Base-by-base conservation (phyloP, 2,797 vertebrate species). In the Megalops cyprinoides region DNA sequence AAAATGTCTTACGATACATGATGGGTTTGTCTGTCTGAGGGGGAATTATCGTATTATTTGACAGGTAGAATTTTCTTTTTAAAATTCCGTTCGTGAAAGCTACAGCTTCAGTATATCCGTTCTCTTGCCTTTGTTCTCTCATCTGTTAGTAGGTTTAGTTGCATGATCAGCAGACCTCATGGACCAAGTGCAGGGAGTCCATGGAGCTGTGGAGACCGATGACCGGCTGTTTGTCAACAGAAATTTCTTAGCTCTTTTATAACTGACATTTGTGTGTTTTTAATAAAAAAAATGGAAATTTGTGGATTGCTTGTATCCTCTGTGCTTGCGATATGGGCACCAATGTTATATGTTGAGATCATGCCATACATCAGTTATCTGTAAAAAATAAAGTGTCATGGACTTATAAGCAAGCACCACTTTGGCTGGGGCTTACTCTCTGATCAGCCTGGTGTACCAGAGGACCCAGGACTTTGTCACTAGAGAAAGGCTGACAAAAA, bases 261-360 rank as follows among this genome's bases (percentile, higher is more conserved):
- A 53, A 18, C 49, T 2, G 74, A 51, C 25, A 15, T 74, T 74
- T 48, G 73, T 74, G 49, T 9, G 25, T 51, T 75, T 75, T 53
- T 37, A 53, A 75, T 75, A 75, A 75, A 75, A 60, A n/a, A 75
- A 71, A 71, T 39, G 37, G 71, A 42, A 44, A 9, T 74, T 10
- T 49, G 3, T 25, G 48, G 60, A 65, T 60, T 65, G 18, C n/a
- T 74, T 46, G 44, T 75, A 53, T 53, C 25, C 28, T 51, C 34
- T n/a, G n/a, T n/a, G n/a, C n/a, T n/a, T n/a, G n/a, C n/a, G n/a
- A n/a, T n/a, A n/a, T n/a, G n/a, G n/a, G n/a, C n/a, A n/a, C n/a
- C n/a, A n/a, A n/a, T n/a, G n/a, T n/a, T n/a, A n/a, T n/a, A n/a
- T n/a, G n/a, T n/a, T n/a, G n/a, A n/a, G n/a, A n/a, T n/a, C n/a